Base-by-base conservation (phyloP, 2,888 invertebrate genomes). In the Chrysolina americana region DNA sequence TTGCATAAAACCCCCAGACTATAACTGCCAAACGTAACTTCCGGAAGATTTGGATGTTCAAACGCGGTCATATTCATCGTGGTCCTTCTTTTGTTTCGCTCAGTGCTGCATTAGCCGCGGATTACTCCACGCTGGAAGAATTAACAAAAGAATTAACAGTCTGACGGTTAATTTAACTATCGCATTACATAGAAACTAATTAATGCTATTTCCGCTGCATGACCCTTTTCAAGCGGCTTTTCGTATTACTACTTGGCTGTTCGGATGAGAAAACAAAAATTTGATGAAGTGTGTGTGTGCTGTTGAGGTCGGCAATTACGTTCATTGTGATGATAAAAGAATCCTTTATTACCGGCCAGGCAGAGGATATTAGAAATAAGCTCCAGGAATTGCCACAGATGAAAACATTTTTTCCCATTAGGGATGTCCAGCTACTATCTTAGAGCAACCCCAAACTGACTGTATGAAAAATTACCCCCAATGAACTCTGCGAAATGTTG, bases 71-170 rank as follows among this genome's bases (percentile, higher is more conserved):
- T 56, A 56, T 56, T 23, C 56, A 56, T 23, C 11, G 23, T 5
- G 0, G 19, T 3, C 15, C 23, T 48, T 56, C 56, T 56, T 56
- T 56, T 23, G 21, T 56, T 56, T 23, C 23, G 56, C 13, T 23
- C 56, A 56, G 48, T 23, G 21, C 13, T 56, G 56, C 23, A 56
- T 56, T 56, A 56, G 23, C 10, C 21, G 21, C 21, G 41, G 44
- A 47, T 65, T 65, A 44, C 48, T 23, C 47, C 13, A 15, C 65
- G 21, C 47, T 44, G 41, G 19, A 41, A 47, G 23, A 65, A 47
- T 65, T 47, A 65, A 65, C 65, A 65, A 65, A 23, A 47, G 65
- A 65, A 65, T 48, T 65, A 65, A 44, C 47, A 65, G 48, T 15
- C 41, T 15, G 64, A 41, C 64, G 36, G 13, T 6, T 44, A 65